Evolutionary conservation across 1,140 invertebrate species (phyloP).

Genomic region (Drosophila mayri): DNA sequence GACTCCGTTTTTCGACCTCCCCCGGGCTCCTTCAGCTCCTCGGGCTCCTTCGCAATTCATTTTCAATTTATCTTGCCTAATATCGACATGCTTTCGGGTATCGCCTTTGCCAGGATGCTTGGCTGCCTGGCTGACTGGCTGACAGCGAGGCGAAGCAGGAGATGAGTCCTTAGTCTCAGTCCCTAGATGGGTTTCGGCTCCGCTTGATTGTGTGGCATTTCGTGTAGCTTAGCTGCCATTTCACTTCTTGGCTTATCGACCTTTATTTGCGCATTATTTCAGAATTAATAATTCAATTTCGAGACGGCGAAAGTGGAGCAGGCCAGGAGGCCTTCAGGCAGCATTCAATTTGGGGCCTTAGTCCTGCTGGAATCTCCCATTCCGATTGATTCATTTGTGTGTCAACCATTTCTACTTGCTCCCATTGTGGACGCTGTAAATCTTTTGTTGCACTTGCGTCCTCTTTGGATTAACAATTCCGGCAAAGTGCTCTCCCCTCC

Average conservation of each 20-base stretch:
- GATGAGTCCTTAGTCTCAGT: constrained; percentile 3
- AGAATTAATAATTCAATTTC: constrained; percentile 61
- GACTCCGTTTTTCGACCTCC: constrained; percentile 6
- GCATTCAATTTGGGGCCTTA: constrained; percentile 11
- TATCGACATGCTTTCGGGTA: constrained; percentile 75
- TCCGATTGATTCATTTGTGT: constrained; percentile 64
- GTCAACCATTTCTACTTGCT: constrained; percentile 30
- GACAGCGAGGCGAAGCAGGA: constrained; percentile 14
- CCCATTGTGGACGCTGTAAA: constrained; percentile 48
- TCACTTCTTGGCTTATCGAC: constrained; percentile 58
- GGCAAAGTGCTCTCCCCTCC: constrained; percentile 35
- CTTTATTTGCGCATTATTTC: constrained; percentile 55
- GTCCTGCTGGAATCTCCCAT: constrained; percentile 21
- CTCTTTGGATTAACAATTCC: constrained; percentile 52
- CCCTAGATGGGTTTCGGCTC: constrained; percentile 17
- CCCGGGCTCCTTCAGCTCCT: background rate
- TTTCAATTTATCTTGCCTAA: constrained; percentile 83
- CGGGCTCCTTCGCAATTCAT: constrained; percentile 69
- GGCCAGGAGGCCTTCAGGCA: background rate
- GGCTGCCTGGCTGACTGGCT: background rate
- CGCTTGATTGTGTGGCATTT: constrained; percentile 25
- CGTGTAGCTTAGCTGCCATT: constrained; percentile 48
- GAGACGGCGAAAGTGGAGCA: constrained; percentile 39
- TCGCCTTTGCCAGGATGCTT: constrained; percentile 33
- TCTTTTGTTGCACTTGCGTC: constrained; percentile 56